phyloP scores from a whole-genome alignment of 2,797 vertebrate genomes.

The Lagodon rhomboides region DNA sequence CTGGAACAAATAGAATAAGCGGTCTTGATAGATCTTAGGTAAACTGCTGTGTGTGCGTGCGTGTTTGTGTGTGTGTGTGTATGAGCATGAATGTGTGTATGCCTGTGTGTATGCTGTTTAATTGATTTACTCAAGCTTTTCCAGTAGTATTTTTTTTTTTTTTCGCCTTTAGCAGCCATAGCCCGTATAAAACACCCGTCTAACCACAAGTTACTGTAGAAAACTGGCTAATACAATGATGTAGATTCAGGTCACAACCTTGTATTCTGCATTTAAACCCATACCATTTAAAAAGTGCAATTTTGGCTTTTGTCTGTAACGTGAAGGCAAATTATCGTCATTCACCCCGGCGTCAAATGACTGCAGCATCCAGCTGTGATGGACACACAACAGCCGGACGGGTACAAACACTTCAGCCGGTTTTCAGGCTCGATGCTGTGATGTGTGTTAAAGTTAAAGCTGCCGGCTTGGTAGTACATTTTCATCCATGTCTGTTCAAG shows the following conservation, averaged over 20 bases:
- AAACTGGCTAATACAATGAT: conserved; percentile 5
- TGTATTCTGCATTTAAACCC: background rate
- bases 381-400: too few species aligned
- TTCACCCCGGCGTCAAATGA: too few species aligned
- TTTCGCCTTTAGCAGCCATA: conserved; percentile 18
- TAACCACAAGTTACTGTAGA: background rate
- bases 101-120: conserved; percentile 27
- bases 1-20: conserved; percentile 74
- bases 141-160: background rate
- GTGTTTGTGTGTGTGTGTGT: background rate
- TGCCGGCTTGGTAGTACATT: too few species aligned
- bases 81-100: too few species aligned
- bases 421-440: too few species aligned
- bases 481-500: too few species aligned
- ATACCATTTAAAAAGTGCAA: background rate
- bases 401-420: too few species aligned
- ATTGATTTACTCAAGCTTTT: conserved; percentile 49
- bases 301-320: background rate
- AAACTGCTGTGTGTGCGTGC: conserved; percentile 34
- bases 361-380: too few species aligned
- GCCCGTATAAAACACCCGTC: conserved; percentile 18
- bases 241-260: conserved; percentile 25
- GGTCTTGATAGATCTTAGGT: conserved; percentile 56
- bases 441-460: too few species aligned
- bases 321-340: too few species aligned